Evolutionary conservation across 2,113 vertebrate genomes (phyloP).

Genomic region (Bolborhynchus lineola): DNA sequence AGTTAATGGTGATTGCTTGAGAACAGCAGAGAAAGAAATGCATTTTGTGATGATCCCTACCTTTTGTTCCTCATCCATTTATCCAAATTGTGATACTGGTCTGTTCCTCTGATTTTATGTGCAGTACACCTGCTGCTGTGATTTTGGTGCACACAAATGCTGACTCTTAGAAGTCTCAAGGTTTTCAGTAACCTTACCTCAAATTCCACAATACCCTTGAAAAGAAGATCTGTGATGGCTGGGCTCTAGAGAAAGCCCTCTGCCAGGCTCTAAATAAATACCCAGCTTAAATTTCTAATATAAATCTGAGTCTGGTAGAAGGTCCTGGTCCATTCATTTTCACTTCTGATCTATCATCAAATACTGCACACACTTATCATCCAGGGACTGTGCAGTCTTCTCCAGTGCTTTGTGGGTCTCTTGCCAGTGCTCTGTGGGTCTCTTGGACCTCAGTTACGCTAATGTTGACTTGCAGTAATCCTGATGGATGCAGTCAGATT

Average conservation of each 20-base stretch:
- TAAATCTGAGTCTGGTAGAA: neutral
- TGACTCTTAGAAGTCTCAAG: neutral
- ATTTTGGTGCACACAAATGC: neutral
- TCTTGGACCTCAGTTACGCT: neutral
- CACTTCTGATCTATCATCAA: neutral
- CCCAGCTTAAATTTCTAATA: neutral
- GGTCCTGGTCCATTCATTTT: neutral
- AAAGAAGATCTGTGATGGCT: neutral
- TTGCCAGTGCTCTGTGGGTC: neutral
- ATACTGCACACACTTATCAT: fast-evolving
- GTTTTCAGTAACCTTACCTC: neutral
- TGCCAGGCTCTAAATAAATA: neutral
- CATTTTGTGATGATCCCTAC: neutral
- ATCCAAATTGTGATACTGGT: neutral
- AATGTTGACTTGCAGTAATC: neutral
- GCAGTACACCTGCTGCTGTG: neutral
- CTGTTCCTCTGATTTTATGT: neutral
- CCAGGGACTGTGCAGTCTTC: neutral
- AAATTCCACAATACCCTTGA: neutral
- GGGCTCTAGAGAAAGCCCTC: neutral
- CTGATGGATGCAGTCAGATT: neutral
- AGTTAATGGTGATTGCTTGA: neutral
- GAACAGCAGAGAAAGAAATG: neutral
- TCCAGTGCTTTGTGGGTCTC: neutral
- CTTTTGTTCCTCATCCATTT: neutral